A percentile compares a stretch with the other conserved stretches of the same genome.
These are phyloP conservation scores for Sisyra nigra DNA, from an alignment of 2,888 invertebrate genomes.

Conservation along the genomic window DNA sequence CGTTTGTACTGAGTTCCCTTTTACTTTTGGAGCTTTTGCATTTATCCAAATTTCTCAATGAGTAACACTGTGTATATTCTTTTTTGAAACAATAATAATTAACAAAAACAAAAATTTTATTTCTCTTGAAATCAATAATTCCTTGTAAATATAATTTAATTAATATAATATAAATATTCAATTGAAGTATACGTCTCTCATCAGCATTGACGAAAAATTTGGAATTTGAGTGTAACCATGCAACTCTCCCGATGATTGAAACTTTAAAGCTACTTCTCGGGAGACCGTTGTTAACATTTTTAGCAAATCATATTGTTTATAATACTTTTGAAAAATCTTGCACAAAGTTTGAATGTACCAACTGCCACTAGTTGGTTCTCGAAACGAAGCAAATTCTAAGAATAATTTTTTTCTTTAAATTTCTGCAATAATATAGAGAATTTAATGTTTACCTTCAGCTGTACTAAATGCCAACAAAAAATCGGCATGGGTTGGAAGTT, in stretches of 20 bases:
- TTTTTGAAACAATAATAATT: too few relatives aligned
- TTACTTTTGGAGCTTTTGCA: too few relatives aligned
- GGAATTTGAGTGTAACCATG: not conserved
- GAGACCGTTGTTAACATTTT: slow-evolving; percentile 32
- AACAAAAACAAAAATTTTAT: too few relatives aligned
- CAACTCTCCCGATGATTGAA: slow-evolving; percentile 23
- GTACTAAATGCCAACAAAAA: slow-evolving; percentile 38
- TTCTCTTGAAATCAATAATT: too few relatives aligned
- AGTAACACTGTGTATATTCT: too few relatives aligned
- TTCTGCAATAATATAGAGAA: not conserved
- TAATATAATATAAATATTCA: too few relatives aligned
- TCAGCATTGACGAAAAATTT: slow-evolving; percentile 1
- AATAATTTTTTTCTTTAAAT: slow-evolving; percentile 4
- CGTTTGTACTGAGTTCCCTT: too few relatives aligned
- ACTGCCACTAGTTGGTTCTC: slow-evolving; percentile 33
- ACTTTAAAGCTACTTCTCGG: slow-evolving; percentile 34
- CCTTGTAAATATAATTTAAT: too few relatives aligned
- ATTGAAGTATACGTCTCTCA: slow-evolving; percentile 5
- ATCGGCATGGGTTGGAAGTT: slow-evolving; percentile 38
- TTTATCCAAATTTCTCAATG: too few relatives aligned
- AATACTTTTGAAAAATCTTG: slow-evolving; percentile 27
- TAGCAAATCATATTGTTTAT: slow-evolving; percentile 30
- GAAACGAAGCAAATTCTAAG: slow-evolving; percentile 36
- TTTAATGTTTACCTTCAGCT: slow-evolving; percentile 28
- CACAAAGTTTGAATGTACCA: slow-evolving; percentile 42